Percentiles rank a stretch among this genome's conserved stretches.
Evolutionary conservation across 2,113 vertebrate species (phyloP).

Genomic region (Ia io): DNA sequence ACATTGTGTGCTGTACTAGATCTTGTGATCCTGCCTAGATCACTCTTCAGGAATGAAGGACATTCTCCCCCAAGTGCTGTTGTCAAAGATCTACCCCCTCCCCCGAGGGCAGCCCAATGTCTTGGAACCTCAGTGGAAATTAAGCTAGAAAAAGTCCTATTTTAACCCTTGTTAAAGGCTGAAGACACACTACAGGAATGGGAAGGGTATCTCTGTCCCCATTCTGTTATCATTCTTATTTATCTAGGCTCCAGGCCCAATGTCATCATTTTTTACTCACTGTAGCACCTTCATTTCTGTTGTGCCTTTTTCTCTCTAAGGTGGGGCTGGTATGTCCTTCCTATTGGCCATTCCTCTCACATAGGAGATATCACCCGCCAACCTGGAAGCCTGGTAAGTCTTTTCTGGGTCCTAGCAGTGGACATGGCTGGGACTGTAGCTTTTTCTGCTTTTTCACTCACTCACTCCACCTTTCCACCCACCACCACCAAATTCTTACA

Average conservation of each 20-base stretch:
- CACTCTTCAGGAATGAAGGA: not conserved
- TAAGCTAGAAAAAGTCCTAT: not conserved
- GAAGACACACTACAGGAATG: not conserved
- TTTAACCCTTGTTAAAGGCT: not conserved
- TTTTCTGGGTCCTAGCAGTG: not conserved
- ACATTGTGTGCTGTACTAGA: not conserved
- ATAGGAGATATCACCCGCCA: not conserved
- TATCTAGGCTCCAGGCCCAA: not conserved
- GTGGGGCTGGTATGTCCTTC: not conserved
- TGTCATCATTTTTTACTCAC: not conserved
- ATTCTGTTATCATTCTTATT: not conserved
- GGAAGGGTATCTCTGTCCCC: not conserved
- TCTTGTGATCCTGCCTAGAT: not conserved
- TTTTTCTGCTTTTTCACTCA: not conserved
- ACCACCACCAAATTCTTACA: not conserved
- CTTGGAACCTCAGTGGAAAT: not conserved
- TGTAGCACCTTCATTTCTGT: slow-evolving; percentile 31
- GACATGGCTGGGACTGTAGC: not conserved
- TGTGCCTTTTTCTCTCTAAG: slow-evolving; percentile 3
- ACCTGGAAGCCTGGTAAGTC: not conserved
- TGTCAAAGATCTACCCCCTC: not conserved
- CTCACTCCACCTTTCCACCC: not conserved
- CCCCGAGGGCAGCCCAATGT: not conserved
- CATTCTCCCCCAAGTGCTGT: not conserved
- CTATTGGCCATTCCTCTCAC: not conserved